These are phyloP conservation scores for Mycogona germanica DNA, from an alignment of 2,888 invertebrate genomes.

Conservation along the genomic window DNA sequence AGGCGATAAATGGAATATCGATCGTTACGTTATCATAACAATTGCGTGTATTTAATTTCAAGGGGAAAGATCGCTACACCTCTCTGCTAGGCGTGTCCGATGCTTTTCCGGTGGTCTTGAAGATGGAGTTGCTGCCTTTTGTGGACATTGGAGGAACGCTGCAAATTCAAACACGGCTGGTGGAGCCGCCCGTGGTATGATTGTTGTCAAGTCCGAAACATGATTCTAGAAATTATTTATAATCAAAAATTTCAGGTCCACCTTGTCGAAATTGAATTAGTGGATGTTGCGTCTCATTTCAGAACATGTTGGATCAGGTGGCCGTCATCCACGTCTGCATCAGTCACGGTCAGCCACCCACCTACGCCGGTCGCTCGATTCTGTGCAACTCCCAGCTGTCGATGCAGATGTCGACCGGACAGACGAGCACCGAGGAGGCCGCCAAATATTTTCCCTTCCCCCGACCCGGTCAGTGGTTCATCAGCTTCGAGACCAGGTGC, in stretches of 20 bases:
- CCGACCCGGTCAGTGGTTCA: constrained; percentile 38
- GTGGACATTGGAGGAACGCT: constrained; percentile 41
- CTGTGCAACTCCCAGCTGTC: not conserved
- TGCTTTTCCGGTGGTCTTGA: constrained; percentile 32
- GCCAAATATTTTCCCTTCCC: constrained; percentile 37
- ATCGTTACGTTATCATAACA: too few species aligned
- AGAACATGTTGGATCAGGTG: constrained; percentile 22
- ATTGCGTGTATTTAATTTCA: too few species aligned
- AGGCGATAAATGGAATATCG: too few species aligned
- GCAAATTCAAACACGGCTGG: constrained; percentile 34
- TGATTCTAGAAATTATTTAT: not conserved
- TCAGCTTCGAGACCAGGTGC: constrained; percentile 36
- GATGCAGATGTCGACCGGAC: constrained; percentile 12
- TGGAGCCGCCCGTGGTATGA: constrained; percentile 28
- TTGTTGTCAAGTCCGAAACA: too few species aligned
- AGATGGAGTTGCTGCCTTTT: constrained; percentile 37
- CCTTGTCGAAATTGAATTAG: too few species aligned
- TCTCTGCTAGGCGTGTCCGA: constrained; percentile 38
- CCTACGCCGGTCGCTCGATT: constrained; percentile 3
- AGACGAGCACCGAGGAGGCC: constrained; percentile 20
- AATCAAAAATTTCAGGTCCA: not conserved
- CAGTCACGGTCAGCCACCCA: constrained; percentile 25
- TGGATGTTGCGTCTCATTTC: constrained; percentile 1
- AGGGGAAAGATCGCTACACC: constrained; percentile 40
- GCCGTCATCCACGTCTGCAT: constrained; percentile 33